Percentiles rank a stretch among this genome's conserved stretches.
These are phyloP conservation scores for Clavelina lepadiformis DNA, from an alignment of 23 tunicate species.

Conservation along the genomic window DNA sequence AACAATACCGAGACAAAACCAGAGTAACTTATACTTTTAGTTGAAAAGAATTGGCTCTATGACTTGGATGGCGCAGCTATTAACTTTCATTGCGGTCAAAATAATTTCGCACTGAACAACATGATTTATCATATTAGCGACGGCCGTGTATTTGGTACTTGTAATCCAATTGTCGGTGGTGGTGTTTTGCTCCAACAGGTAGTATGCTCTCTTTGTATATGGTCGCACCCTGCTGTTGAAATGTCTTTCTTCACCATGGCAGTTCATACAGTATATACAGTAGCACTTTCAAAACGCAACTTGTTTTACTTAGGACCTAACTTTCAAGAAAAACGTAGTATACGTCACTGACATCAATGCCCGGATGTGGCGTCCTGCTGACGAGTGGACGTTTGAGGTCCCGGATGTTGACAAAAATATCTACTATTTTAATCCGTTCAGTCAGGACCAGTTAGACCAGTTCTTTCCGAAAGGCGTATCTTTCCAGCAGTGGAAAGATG, in stretches of 20 bases:
- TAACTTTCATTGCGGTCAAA: slow-evolving; percentile 61
- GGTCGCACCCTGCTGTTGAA: no score
- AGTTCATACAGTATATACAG: no score
- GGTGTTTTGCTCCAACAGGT: no score
- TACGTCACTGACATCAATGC: slow-evolving; percentile 9
- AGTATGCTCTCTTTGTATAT: no score
- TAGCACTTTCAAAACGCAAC: no score
- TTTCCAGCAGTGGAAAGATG: slow-evolving; percentile 7
- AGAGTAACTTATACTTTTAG: background rate
- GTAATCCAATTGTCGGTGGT: slow-evolving; percentile 34
- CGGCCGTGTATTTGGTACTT: slow-evolving; percentile 49
- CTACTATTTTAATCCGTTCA: slow-evolving; percentile 11
- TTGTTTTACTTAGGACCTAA: slow-evolving; percentile 8
- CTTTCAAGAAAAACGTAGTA: slow-evolving; percentile 16
- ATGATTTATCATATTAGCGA: slow-evolving; percentile 35
- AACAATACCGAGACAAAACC: no score
- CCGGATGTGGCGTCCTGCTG: slow-evolving; percentile 4
- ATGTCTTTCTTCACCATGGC: no score
- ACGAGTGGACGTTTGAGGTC: slow-evolving; percentile 13
- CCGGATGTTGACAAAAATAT: slow-evolving; percentile 14
- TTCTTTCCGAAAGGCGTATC: slow-evolving; percentile 12
- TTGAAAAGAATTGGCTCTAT: slow-evolving; percentile 49
- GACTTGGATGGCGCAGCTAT: slow-evolving; percentile 36
- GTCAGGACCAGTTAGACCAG: background rate
- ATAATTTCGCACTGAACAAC: slow-evolving; percentile 44